A percentile compares a stretch with the other conserved stretches of the same genome.
These are phyloP conservation scores for Brachionus rotundiformis DNA, from an alignment of 1,140 invertebrate genomes.

Conservation along the genomic window DNA sequence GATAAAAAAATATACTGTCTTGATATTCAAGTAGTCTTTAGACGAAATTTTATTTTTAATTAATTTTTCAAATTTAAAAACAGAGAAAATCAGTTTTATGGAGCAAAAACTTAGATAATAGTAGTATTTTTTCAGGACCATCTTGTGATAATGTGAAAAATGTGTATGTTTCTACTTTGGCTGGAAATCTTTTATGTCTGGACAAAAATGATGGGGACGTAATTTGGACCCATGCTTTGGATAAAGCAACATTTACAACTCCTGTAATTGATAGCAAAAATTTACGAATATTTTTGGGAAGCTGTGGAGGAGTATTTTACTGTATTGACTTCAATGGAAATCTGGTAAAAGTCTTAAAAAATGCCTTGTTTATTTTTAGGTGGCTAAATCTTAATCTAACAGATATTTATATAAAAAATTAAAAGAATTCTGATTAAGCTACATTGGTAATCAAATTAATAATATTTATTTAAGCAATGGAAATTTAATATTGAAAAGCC, in stretches of 20 bases:
- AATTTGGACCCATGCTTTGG: conserved; percentile 66
- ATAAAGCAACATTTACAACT: conserved; percentile 68
- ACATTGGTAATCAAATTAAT: background rate
- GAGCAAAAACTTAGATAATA: conserved; percentile 54
- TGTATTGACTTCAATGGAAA: conserved; percentile 54
- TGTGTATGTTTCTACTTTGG: conserved; percentile 68
- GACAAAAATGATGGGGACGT: conserved; percentile 62
- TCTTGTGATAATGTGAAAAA: conserved; percentile 63
- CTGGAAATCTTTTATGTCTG: conserved; percentile 67
- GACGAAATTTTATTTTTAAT: background rate
- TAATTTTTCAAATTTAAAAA: background rate
- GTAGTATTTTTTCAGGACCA: conserved; percentile 70
- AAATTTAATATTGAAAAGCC: conserved; percentile 63
- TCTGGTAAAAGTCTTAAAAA: no score
- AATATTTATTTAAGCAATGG: conserved; percentile 54
- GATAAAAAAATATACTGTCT: conserved; percentile 70
- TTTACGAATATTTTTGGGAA: background rate
- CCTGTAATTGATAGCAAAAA: conserved; percentile 56
- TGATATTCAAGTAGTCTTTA: conserved; percentile 65
- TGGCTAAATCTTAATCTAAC: no score
- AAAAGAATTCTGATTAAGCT: background rate
- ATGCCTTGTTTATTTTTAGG: no score
- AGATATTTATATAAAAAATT: background rate
- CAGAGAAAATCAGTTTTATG: conserved; percentile 1
- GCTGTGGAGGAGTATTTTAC: conserved; percentile 39